These are phyloP conservation scores for Drosophila falleni DNA, from an alignment of 2,888 invertebrate species.

Conservation along the genomic window DNA sequence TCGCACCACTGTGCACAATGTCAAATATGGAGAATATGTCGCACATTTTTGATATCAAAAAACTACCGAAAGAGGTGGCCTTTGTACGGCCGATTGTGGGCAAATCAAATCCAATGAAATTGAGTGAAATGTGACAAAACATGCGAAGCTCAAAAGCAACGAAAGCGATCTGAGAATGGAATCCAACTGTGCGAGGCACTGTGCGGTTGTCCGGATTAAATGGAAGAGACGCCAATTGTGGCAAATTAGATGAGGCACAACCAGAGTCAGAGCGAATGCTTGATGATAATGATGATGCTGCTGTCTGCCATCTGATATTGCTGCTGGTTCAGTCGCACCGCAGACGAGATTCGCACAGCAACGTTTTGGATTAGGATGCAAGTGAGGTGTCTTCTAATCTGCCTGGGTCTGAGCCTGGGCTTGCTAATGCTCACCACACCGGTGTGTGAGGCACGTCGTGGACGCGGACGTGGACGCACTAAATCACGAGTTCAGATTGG, in stretches of 20 bases:
- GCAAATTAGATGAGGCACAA: slow-evolving; percentile 68
- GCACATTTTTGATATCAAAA: slow-evolving; percentile 37
- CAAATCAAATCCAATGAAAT: slow-evolving; percentile 76
- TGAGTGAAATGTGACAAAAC: slow-evolving; percentile 64
- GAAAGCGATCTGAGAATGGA: slow-evolving; percentile 45
- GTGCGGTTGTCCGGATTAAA: slow-evolving; percentile 37
- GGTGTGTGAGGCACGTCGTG: slow-evolving; percentile 88
- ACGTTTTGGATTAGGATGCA: slow-evolving; percentile 74
- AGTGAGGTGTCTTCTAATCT: slow-evolving; percentile 74
- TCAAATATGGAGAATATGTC: slow-evolving; percentile 25
- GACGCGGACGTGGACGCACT: slow-evolving; percentile 90
- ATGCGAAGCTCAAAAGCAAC: slow-evolving; percentile 47
- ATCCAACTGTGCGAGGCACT: slow-evolving; percentile 24
- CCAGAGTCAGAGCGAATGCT: slow-evolving; percentile 34
- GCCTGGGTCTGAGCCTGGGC: slow-evolving; percentile 82
- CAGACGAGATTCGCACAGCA: slow-evolving; percentile 75
- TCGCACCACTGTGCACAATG: slow-evolving; percentile 57
- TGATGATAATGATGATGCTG: slow-evolving; percentile 19
- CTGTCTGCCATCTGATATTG: slow-evolving; percentile 10
- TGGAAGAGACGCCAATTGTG: slow-evolving; percentile 71
- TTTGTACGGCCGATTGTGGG: slow-evolving; percentile 30
- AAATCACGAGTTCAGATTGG: slow-evolving; percentile 95
- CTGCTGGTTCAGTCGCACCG: slow-evolving; percentile 65
- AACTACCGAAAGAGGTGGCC: slow-evolving; percentile 69
- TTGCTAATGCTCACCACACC: slow-evolving; percentile 84